Conservation (phyloP, 2,888 invertebrate species). For the Tetheella fluctuosa region DNA sequence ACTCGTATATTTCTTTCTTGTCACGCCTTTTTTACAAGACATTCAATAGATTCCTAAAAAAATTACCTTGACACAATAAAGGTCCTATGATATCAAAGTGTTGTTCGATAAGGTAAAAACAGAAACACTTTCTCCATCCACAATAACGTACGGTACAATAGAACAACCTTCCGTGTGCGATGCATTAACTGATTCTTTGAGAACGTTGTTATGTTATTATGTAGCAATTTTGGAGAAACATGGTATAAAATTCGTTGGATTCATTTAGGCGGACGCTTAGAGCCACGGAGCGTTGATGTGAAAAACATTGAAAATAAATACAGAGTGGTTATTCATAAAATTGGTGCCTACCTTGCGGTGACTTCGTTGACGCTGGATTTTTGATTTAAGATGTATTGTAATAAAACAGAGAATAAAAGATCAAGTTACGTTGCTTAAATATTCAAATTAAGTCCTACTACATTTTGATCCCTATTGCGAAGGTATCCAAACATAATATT, state of each 20-base stretch:
- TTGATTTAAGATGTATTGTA: too few species aligned
- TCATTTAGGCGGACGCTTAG: slow-evolving; percentile 37
- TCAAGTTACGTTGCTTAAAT: too few species aligned
- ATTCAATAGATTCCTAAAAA: not conserved
- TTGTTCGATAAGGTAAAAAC: not conserved
- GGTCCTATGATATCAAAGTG: slow-evolving; percentile 1
- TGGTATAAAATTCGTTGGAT: slow-evolving; percentile 39
- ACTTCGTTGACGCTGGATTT: not conserved
- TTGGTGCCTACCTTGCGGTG: not conserved
- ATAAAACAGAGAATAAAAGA: too few species aligned
- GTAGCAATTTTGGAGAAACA: slow-evolving; percentile 42
- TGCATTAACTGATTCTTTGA: slow-evolving; percentile 34
- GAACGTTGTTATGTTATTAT: slow-evolving; percentile 41
- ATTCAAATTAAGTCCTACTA: too few species aligned
- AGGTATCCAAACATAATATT: too few species aligned
- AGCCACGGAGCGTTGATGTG: slow-evolving; percentile 16
- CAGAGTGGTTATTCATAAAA: not conserved
- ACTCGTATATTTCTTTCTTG: not conserved
- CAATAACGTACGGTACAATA: slow-evolving; percentile 22
- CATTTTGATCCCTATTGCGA: too few species aligned
- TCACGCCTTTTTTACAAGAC: not conserved
- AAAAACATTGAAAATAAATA: slow-evolving; percentile 16
- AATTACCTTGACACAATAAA: not conserved
- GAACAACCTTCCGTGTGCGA: slow-evolving; percentile 24
- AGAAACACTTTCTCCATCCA: not conserved